A percentile compares a stretch with the other conserved stretches of the same genome.
Conservation (phyloP, 2,888 invertebrate species). For the Eupithecia subumbrata region DNA sequence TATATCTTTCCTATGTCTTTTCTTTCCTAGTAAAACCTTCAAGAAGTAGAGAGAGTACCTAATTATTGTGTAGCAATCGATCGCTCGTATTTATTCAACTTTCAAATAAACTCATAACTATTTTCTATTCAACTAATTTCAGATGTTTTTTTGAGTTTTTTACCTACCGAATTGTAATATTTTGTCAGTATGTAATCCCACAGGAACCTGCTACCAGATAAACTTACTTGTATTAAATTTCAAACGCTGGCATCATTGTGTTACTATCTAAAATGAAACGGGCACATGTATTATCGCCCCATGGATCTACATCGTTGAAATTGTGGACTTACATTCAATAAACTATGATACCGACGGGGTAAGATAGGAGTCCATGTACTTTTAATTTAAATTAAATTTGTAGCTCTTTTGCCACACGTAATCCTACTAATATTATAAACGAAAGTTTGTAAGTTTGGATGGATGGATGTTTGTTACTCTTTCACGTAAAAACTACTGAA, state of each 20-base stretch:
- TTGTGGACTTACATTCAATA: conserved; percentile 21
- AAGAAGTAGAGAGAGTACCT: background rate
- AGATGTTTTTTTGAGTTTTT: background rate
- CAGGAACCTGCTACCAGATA: background rate
- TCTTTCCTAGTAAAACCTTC: background rate
- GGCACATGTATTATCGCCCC: conserved; percentile 36
- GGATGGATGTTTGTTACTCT: too few relatives aligned
- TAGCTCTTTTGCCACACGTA: background rate
- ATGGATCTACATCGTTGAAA: conserved; percentile 31
- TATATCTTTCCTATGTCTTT: background rate
- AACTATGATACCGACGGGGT: background rate
- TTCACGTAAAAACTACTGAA: too few relatives aligned
- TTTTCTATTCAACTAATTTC: too few relatives aligned
- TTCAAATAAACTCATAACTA: too few relatives aligned
- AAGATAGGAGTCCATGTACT: background rate
- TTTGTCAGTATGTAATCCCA: background rate
- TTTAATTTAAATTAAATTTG: background rate
- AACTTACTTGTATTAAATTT: conserved; percentile 6
- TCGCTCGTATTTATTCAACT: background rate
- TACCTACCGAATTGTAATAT: background rate
- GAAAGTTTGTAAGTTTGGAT: too few relatives aligned
- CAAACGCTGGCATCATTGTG: conserved; percentile 8
- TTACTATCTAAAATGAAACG: conserved; percentile 28
- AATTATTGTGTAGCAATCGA: background rate
- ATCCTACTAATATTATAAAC: too few relatives aligned